phyloP scores from a whole-genome alignment of 2,888 invertebrate species.

The Agelastica alni region DNA sequence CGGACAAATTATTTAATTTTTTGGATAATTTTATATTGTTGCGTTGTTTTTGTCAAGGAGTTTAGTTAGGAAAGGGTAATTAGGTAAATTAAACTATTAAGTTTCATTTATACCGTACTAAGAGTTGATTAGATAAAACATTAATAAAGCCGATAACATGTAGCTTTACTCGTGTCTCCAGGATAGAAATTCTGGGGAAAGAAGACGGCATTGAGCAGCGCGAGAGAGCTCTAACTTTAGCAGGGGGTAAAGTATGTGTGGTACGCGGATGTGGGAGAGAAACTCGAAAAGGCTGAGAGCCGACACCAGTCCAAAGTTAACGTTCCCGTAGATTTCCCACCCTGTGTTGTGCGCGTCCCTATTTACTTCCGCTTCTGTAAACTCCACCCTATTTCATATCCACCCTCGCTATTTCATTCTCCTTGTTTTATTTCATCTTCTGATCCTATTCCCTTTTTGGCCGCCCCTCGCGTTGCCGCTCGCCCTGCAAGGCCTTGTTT shows the following conservation, averaged over 20 bases:
- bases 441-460: constrained; percentile 47
- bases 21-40: too few species aligned
- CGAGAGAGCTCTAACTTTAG: constrained; percentile 22
- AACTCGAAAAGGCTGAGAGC: constrained; percentile 41
- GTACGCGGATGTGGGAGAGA: constrained; percentile 37
- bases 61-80: background rate
- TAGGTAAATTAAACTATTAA: background rate
- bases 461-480: constrained; percentile 24
- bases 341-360: constrained; percentile 55
- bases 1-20: too few species aligned
- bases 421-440: constrained; percentile 59
- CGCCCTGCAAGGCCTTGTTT: constrained; percentile 45
- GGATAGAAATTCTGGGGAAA: constrained; percentile 21
- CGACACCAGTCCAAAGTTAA: constrained; percentile 47
- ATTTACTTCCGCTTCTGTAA: constrained; percentile 66
- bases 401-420: constrained; percentile 59
- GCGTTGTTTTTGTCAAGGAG: too few species aligned
- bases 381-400: constrained; percentile 57
- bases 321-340: constrained; percentile 52
- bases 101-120: background rate
- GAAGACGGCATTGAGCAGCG: constrained; percentile 16
- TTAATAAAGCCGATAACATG: constrained; percentile 24
- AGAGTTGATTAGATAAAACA: constrained; percentile 22
- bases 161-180: constrained; percentile 19
- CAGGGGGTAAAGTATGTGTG: constrained; percentile 36